Percentiles rank a stretch among this genome's conserved stretches.
These are phyloP conservation scores for Limnephilus auricula DNA, from an alignment of 2,888 invertebrate genomes.

Conservation along the genomic window DNA sequence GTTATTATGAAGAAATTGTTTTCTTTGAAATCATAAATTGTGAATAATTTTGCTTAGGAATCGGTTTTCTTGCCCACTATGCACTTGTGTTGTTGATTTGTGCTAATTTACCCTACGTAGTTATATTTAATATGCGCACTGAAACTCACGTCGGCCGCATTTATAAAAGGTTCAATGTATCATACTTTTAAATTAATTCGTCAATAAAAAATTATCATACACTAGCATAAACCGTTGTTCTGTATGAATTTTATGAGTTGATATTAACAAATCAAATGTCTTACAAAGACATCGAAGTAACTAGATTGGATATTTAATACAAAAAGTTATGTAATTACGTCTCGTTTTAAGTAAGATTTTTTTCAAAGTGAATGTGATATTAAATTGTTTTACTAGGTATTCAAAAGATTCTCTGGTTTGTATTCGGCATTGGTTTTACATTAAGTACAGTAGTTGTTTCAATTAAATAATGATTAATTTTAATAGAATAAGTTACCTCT, in stretches of 20 bases:
- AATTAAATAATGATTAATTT: too few relatives aligned
- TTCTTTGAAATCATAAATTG: not conserved
- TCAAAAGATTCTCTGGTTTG: too few relatives aligned
- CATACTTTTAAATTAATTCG: not conserved
- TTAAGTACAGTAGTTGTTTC: too few relatives aligned
- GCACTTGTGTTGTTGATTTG: not conserved
- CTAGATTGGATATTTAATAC: not conserved
- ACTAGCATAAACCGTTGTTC: not conserved
- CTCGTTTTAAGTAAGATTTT: too few relatives aligned
- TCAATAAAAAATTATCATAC: not conserved
- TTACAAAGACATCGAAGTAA: not conserved
- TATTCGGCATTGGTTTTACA: too few relatives aligned
- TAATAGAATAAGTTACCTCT: too few relatives aligned
- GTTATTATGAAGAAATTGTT: not conserved
- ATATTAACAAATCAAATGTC: not conserved
- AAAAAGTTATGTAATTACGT: not conserved
- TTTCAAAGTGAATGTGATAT: too few relatives aligned
- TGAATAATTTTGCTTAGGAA: not conserved
- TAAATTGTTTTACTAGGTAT: too few relatives aligned
- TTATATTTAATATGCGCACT: not conserved
- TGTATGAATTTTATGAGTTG: not conserved
- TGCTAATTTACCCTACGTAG: not conserved
- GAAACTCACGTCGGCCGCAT: not conserved
- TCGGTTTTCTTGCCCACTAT: not conserved
- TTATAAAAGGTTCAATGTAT: not conserved